Conservation (phyloP, 2,888 invertebrate species). For the Leptopterna dolabrata region DNA sequence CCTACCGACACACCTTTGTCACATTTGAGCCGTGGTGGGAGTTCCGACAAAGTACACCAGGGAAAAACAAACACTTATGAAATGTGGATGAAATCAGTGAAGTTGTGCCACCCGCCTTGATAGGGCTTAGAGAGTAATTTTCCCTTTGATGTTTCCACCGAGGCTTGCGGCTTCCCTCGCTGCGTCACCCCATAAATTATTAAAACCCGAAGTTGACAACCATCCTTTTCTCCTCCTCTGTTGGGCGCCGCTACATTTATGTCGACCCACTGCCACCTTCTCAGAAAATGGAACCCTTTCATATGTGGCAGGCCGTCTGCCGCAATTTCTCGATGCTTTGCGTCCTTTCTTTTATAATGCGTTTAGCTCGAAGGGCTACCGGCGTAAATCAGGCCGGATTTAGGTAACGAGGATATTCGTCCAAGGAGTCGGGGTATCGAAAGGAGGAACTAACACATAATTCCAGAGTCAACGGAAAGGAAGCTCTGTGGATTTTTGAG, state of each 20-base stretch:
- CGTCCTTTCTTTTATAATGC: neutral
- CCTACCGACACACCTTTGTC: neutral
- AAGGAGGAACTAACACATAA: neutral
- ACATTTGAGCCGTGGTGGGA: neutral
- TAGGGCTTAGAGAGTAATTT: conserved; percentile 1
- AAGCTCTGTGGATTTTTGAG: neutral
- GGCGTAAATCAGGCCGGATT: neutral
- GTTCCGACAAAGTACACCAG: neutral
- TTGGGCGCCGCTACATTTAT: neutral
- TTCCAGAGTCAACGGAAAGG: neutral
- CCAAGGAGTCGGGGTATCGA: neutral
- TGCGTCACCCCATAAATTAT: conserved; percentile 24
- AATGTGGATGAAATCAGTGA: neutral
- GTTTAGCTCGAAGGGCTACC: neutral
- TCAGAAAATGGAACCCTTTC: neutral
- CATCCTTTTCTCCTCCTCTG: neutral
- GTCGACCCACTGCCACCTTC: neutral
- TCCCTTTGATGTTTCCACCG: neutral
- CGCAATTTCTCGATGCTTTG: neutral
- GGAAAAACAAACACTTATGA: neutral
- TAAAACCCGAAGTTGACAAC: conserved; percentile 14
- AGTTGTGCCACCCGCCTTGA: neutral
- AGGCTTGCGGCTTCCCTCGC: neutral
- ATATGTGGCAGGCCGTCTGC: neutral
- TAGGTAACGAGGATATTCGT: neutral